Conservation (phyloP, 2,797 vertebrate genomes). For the Acridotheres tristis region DNA sequence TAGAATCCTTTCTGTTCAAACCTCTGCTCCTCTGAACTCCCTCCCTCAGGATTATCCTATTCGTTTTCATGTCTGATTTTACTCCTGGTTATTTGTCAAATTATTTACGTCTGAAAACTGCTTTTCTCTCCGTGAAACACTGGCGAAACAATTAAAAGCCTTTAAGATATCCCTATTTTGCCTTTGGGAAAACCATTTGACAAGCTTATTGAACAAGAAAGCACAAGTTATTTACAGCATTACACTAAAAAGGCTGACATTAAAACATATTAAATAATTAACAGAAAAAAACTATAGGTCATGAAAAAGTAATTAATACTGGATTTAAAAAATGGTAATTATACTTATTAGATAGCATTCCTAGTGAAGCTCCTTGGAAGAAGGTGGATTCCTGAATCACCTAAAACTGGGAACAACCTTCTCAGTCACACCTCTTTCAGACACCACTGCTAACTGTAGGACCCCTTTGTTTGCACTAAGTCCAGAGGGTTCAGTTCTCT, state of each 20-base stretch:
- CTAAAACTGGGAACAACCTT: not conserved
- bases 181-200: not conserved
- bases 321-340: not conserved
- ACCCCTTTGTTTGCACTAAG: not conserved
- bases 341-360: not conserved
- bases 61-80: not conserved
- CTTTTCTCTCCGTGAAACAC: not conserved
- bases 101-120: not conserved
- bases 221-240: not conserved
- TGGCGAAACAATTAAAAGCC: slow-evolving; percentile 13
- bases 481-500: not conserved
- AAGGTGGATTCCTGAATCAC: not conserved
- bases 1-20: not conserved
- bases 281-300: not conserved
- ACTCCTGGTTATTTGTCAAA: not conserved
- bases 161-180: not conserved
- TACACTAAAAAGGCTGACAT: not conserved
- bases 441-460: not conserved
- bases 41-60: not conserved
- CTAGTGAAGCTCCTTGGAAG: not conserved
- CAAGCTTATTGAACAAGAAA: not conserved
- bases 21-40: not conserved
- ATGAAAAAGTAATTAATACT: not conserved
- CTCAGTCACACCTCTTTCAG: not conserved
- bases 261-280: not conserved